A percentile compares a stretch with the other conserved stretches of the same genome.
phyloP scores from a whole-genome alignment of 2,888 invertebrate species.

The Drosophila kanekoi region DNA sequence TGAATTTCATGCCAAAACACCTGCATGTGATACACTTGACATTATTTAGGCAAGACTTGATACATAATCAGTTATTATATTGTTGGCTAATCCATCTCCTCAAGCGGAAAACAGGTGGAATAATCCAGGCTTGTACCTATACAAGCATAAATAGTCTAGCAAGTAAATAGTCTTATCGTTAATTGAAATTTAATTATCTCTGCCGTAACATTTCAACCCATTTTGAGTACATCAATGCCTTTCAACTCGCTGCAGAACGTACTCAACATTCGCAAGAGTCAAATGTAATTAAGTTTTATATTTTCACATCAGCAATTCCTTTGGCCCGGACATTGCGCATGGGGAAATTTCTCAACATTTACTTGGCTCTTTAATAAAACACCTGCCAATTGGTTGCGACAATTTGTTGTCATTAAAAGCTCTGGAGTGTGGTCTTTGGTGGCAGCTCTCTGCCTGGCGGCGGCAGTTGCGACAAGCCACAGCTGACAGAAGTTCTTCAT shows the following conservation, averaged over 20 bases:
- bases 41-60: no score
- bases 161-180: no score
- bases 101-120: no score
- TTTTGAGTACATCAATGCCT: neutral
- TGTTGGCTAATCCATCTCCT: no score
- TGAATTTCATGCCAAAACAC: no score
- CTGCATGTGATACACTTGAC: no score
- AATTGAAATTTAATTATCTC: conserved; percentile 2
- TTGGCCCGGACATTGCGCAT: conserved; percentile 4
- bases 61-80: no score
- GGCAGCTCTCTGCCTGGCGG: neutral
- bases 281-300: conserved; percentile 47
- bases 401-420: conserved; percentile 72
- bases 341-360: conserved; percentile 35
- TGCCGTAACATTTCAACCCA: neutral
- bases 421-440: conserved; percentile 2
- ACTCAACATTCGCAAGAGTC: conserved; percentile 1
- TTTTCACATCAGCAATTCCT: conserved; percentile 21
- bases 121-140: no score
- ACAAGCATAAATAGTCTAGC: no score
- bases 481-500: conserved; percentile 40
- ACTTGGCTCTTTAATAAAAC: conserved; percentile 44
- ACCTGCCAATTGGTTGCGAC: conserved; percentile 69
- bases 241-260: neutral
- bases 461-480: conserved; percentile 19